phyloP scores from a whole-genome alignment of 2,888 invertebrate species.

The Archips xylosteana region DNA sequence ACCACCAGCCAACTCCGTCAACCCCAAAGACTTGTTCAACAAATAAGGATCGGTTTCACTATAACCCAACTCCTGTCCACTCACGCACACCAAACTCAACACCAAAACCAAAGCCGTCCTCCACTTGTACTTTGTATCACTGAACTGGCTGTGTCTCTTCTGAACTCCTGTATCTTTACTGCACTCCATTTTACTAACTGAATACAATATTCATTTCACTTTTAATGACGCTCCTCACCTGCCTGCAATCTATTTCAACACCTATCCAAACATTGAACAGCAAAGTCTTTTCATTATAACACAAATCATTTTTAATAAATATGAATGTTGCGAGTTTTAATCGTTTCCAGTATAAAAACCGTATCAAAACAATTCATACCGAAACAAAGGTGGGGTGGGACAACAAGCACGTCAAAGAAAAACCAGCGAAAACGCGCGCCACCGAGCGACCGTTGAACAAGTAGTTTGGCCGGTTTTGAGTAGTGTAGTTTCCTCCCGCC shows the following conservation, averaged over 20 bases:
- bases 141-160: constrained; percentile 82
- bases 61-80: constrained; percentile 67
- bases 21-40: constrained; percentile 71
- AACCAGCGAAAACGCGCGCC: constrained; percentile 76
- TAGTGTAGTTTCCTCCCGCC: constrained; percentile 58
- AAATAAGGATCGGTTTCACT: constrained; percentile 73
- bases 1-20: constrained; percentile 88
- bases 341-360: constrained; percentile 35
- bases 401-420: constrained; percentile 56
- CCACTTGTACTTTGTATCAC: constrained; percentile 84
- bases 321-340: constrained; percentile 47
- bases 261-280: constrained; percentile 65
- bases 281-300: constrained; percentile 54
- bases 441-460: constrained; percentile 80
- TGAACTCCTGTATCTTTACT: constrained; percentile 78
- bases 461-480: constrained; percentile 79
- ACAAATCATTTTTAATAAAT: constrained; percentile 51
- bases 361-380: constrained; percentile 58
- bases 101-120: constrained; percentile 71
- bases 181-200: constrained; percentile 73
- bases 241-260: constrained; percentile 59
- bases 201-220: constrained; percentile 77
- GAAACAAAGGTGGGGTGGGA: constrained; percentile 78
- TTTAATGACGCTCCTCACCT: constrained; percentile 64
- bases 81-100: constrained; percentile 60